These are phyloP conservation scores for Sinocyclocheilus rhinocerous DNA, from an alignment of 2,113 vertebrate genomes.

Conservation along the genomic window DNA sequence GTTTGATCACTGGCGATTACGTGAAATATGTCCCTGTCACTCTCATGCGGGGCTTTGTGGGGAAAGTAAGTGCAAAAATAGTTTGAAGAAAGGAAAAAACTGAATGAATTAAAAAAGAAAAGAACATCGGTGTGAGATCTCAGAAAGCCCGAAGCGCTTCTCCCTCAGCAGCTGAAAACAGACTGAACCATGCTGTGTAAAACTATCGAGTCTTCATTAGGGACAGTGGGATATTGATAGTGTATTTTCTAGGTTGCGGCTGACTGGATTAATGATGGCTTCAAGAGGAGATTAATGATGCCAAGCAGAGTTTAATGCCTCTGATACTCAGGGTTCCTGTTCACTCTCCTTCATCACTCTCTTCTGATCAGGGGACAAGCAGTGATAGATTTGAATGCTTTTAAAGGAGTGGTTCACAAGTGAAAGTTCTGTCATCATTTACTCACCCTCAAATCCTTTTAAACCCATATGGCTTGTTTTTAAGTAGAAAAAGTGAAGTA, in stretches of 20 bases:
- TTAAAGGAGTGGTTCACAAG: not conserved
- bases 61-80: not conserved
- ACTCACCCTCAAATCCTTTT: not conserved
- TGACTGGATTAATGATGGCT: conserved; percentile 49
- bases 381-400: conserved; percentile 4
- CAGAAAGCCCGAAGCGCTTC: not conserved
- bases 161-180: conserved; percentile 12
- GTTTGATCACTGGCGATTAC: not conserved
- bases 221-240: conserved; percentile 13
- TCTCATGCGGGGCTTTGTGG: not conserved
- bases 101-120: not conserved
- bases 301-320: conserved; percentile 39
- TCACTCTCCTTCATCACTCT: not conserved
- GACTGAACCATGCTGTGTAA: conserved; percentile 2
- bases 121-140: conserved; percentile 2
- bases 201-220: conserved; percentile 20
- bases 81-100: not conserved
- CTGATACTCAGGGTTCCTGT: not conserved
- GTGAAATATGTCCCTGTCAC: not conserved
- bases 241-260: conserved; percentile 26
- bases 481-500: not conserved
- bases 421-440: not conserved
- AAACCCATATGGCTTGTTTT: not conserved
- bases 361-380: not conserved
- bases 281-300: conserved; percentile 43